Base-by-base conservation (phyloP, 2,113 vertebrate species). In the Xenopus laevis region DNA sequence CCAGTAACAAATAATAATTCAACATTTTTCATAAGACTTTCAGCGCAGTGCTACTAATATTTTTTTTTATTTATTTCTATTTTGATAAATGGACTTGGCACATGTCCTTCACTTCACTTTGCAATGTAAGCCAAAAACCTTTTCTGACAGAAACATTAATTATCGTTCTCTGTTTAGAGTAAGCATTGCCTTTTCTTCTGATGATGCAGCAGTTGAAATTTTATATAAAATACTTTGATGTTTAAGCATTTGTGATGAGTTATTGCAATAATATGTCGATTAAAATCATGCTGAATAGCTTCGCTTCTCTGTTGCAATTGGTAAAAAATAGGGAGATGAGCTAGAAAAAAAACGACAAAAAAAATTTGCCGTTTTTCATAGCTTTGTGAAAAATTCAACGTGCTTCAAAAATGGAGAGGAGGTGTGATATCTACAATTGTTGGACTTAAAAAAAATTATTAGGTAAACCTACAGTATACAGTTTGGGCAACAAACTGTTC, bases 1-100 rank as follows among this genome's bases (percentile, higher is more conserved):
- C 58, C 73, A 75, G 73, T 76, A 76, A 69, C 73, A 76, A 69
- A 75, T 76, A 53, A 69, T 69, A 76, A 69, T 76, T 76, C 58
- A 63, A 58, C 58, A 63, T 76, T 69, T 76, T 76, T 63, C 45
- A 69, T 63, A 62, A 69, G 65, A 68, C 73, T 62, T 63, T 69
- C 65, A 75, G 27, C 45, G 46, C 66, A 21, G 27, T 63, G 46
- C 66, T 30, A 63, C 62, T 69, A 23, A 76, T 76, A 44, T 44
- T 76, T 76, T 27, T 27, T 45, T 76, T 76, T 76, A 76, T 76
- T 69, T 76, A 68, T 76, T 62, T 53, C 65, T 62, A 23, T 55
- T 75, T 76, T 76, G 73, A 69, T 76, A 63, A 59, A 76, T 76
- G 66, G 68, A 45, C 66, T 69, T 76, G 73, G 73, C 73, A 76